Conservation (phyloP, 2,797 vertebrate genomes). For the Lycodopsis pacificus region DNA sequence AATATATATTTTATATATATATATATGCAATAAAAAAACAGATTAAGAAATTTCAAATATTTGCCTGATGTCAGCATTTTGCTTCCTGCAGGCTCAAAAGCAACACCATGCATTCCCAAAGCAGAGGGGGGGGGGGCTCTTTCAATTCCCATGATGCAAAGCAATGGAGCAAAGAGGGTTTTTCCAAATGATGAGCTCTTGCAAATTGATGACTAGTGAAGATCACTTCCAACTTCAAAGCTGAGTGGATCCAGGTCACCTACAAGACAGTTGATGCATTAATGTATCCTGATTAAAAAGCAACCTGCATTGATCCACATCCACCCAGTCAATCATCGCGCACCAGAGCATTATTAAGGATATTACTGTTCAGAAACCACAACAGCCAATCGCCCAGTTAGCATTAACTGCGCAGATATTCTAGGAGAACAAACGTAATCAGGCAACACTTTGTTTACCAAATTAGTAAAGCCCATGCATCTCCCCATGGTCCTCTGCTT, state of each 20-base stretch:
- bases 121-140: conserved; percentile 39
- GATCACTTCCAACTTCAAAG: conserved; percentile 80
- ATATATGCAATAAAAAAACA: conserved; percentile 23
- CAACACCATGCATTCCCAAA: conserved; percentile 57
- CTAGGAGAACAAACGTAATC: conserved; percentile 19
- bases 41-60: conserved; percentile 55
- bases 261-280: conserved; percentile 68
- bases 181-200: conserved; percentile 73
- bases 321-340: conserved; percentile 27
- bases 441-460: conserved; percentile 51
- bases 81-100: conserved; percentile 60
- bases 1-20: conserved; percentile 12
- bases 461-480: conserved; percentile 28
- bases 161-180: conserved; percentile 52
- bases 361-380: conserved; percentile 30
- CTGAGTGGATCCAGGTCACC: conserved; percentile 77
- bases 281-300: conserved; percentile 72
- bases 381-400: conserved; percentile 25
- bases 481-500: conserved; percentile 28
- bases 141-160: conserved; percentile 71
- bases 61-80: conserved; percentile 76
- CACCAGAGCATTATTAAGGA: conserved; percentile 23
- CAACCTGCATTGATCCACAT: conserved; percentile 52
- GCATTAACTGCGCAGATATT: conserved; percentile 11
- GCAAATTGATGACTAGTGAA: conserved; percentile 79